These are phyloP conservation scores for Ctenodactylus gundi DNA, from an alignment of 2,113 vertebrate species.

Conservation along the genomic window DNA sequence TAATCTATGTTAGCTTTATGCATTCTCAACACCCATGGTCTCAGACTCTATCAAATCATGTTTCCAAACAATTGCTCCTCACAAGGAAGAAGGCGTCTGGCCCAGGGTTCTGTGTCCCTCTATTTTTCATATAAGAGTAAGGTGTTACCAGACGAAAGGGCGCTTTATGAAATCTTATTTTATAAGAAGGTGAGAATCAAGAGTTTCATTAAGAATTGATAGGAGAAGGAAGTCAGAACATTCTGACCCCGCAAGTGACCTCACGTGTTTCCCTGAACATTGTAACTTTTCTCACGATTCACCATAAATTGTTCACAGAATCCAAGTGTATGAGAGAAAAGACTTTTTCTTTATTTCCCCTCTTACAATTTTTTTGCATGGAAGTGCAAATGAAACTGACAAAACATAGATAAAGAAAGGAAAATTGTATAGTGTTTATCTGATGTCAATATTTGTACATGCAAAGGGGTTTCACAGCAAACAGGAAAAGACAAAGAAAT, in stretches of 20 bases:
- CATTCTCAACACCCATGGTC: neutral
- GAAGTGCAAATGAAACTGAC: neutral
- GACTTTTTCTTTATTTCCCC: neutral
- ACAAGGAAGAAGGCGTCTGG: neutral
- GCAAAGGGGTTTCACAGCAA: neutral
- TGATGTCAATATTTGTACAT: neutral
- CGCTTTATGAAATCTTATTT: neutral
- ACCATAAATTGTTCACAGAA: neutral
- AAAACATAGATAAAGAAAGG: neutral
- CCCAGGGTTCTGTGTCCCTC: neutral
- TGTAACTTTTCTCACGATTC: neutral
- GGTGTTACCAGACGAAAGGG: neutral
- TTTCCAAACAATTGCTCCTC: neutral
- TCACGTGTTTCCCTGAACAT: neutral
- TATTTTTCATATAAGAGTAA: neutral
- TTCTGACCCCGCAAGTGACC: neutral
- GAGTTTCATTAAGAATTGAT: neutral
- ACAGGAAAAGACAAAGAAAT: neutral
- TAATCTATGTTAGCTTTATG: neutral
- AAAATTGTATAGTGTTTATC: neutral
- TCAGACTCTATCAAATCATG: neutral
- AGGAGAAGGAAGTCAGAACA: neutral
- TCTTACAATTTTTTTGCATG: neutral
- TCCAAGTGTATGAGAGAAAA: neutral
- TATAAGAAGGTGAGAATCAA: neutral